A percentile compares a stretch with the other conserved stretches of the same genome.
Evolutionary conservation across 2,113 vertebrate species (phyloP).

Genomic region (Carollia perspicillata): DNA sequence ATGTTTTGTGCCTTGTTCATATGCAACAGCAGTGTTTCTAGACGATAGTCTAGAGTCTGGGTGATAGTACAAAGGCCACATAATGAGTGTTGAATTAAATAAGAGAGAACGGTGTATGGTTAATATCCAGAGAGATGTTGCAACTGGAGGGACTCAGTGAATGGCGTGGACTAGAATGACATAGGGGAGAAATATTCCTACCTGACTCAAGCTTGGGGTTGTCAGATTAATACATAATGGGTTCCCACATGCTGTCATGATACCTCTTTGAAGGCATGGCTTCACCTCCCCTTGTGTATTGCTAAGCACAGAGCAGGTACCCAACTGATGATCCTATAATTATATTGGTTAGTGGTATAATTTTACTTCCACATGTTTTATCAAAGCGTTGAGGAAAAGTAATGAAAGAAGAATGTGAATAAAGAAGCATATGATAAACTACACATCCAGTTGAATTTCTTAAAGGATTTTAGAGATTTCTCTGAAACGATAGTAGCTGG

Average conservation of each 20-base stretch:
- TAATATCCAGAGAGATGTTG: not conserved
- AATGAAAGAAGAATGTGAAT: not conserved
- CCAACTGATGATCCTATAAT: not conserved
- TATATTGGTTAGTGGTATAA: not conserved
- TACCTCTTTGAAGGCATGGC: not conserved
- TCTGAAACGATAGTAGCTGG: not conserved
- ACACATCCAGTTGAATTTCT: not conserved
- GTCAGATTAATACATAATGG: not conserved
- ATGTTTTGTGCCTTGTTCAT: not conserved
- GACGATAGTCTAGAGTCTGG: not conserved
- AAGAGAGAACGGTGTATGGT: not conserved
- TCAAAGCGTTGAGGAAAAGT: not conserved
- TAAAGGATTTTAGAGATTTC: constrained; percentile 16
- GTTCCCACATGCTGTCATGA: not conserved
- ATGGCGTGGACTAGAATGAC: not conserved
- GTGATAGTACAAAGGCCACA: not conserved
- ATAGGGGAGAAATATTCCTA: not conserved
- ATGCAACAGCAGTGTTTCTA: not conserved
- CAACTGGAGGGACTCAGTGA: not conserved
- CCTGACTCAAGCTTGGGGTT: not conserved
- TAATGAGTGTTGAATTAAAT: not conserved
- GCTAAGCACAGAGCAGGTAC: not conserved
- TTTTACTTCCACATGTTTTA: not conserved
- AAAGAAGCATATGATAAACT: not conserved
- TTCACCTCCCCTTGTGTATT: not conserved